Evolutionary conservation across 2,888 invertebrate species (phyloP), one percentile per base, ranked within the genome.

Genomic region (Diarsia brunnea): DNA sequence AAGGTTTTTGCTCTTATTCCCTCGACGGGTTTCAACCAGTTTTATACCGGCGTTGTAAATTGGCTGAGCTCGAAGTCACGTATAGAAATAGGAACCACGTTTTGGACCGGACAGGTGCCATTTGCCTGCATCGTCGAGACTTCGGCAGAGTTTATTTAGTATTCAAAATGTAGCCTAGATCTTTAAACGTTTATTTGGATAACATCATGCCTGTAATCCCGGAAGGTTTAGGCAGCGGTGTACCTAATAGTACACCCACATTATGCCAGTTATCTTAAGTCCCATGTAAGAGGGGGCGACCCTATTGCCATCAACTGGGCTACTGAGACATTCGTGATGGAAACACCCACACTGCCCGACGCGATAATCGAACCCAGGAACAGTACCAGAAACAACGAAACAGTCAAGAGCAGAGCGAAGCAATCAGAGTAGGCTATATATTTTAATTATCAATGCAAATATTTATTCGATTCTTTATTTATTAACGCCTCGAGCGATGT

Each of bases 51-150:
- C 14, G 65, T 47, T 79, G 61, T 81, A 81, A 69, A 81, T 81
- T 81, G 75, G 2, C 53, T 55, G 19, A n/a, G 21, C 19, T 45
- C 49, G 60, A 55, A 81, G 77, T 71, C 79, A 80, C 81, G 77
- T 81, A 60, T 65, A 43, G 78, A 55, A 78, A 81, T 69, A 61
- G 69, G 69, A 75, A 66, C 55, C 76, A 81, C 77, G 81, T 77
- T 76, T 75, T 68, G 55, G n/a, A 58, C 63, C 24, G 58, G 77
- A 71, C 82, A 77, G 67, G 77, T 77, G 71, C 63, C 67, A 81
- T 81, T 81, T 77, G 47, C 55, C 60, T 43, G 61, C 66, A 78
- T 14, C 14, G n/a, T 14, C 21, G 63, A 43, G 27, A 76, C 61
- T 67, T 45, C 66, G 61, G 27, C 10, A 55, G 2, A 63, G 58